A percentile compares a stretch with the other conserved stretches of the same genome.
Conservation (phyloP, 2,888 invertebrate species). For the Tetragonisca angustula region DNA sequence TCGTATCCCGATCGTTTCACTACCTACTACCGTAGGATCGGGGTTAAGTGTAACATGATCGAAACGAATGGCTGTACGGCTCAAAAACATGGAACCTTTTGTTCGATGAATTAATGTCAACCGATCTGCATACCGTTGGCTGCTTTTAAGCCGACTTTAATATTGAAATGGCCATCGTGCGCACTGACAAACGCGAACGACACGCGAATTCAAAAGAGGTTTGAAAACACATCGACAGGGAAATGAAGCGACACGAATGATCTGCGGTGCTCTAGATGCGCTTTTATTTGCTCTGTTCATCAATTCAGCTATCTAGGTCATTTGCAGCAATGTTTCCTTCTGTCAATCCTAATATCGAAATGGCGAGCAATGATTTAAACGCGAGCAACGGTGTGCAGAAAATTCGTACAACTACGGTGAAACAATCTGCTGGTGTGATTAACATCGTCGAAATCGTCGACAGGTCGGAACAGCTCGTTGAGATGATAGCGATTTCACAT, state of each 20-base stretch:
- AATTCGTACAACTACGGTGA: conserved; percentile 12
- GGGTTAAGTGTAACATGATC: neutral
- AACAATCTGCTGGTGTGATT: conserved; percentile 23
- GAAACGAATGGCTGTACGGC: neutral
- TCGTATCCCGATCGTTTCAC: neutral
- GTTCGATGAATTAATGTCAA: conserved; percentile 5
- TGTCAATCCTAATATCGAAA: conserved; percentile 46
- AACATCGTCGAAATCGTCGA: conserved; percentile 40
- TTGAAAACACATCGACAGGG: conserved; percentile 12
- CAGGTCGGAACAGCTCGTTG: conserved; percentile 6
- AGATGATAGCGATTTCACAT: conserved; percentile 22
- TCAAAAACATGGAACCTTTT: neutral
- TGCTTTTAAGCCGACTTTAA: conserved; percentile 20
- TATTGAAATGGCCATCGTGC: conserved; percentile 42
- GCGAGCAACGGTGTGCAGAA: conserved; percentile 21
- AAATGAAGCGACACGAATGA: conserved; percentile 14
- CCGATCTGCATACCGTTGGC: neutral
- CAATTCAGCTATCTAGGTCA: conserved; percentile 40
- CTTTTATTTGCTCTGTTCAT: conserved; percentile 1
- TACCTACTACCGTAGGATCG: neutral
- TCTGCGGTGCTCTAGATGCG: neutral
- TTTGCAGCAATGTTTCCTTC: conserved; percentile 18
- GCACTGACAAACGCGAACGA: conserved; percentile 4
- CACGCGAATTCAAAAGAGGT: conserved; percentile 16
- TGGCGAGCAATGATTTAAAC: conserved; percentile 4